Base-by-base conservation (phyloP, 2,888 invertebrate species). In the Hirtodrosophila trivittata region DNA sequence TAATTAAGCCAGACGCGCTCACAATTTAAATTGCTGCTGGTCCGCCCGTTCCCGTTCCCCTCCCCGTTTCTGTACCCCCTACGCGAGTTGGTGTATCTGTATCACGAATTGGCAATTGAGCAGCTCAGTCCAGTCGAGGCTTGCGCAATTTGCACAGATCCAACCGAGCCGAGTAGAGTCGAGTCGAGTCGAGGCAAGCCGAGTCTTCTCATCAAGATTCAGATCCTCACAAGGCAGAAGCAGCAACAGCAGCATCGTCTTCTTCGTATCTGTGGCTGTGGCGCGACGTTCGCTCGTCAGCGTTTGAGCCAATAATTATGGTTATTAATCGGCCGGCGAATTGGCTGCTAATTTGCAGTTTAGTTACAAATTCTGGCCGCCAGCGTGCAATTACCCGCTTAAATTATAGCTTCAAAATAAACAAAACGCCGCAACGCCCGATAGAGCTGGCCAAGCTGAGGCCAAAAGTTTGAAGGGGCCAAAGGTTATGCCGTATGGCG, bases 261-360 rank as follows among this genome's bases (percentile, higher is more conserved):
- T 67, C 62, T 41, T 37, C 43, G 45, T 35, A n/a, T 14, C 37
- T 32, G 47, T 37, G 42, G 18, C 41, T 52, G 41, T 52, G 42
- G 18, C 14, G 45, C 52, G 70, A 66, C 83, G 80, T 72, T 70
- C 77, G 77, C 76, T 88, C 84, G 87, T 84, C 88, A 83, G 86
- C 84, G 75, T 77, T 86, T 87, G 89, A 89, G 88, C 75, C 82
- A 88, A 87, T 91, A 91, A 91, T 91, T 90, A 91, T 91, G 90
- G 91, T 91, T 90, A 91, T 91, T 91, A 92, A 92, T 91, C 91
- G 91, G 90, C 92, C 91, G 91, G 91, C 91, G 92, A 92, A 92
- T 92, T 92, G 92, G 91, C 92, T 92, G 92, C 92, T 92, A 92
- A 93, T 93, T 92, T 92, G 91, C 92, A 92, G 92, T 92, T 93